Conservation (phyloP, 2,797 vertebrate genomes). For the Limnodromus scolopaceus region DNA sequence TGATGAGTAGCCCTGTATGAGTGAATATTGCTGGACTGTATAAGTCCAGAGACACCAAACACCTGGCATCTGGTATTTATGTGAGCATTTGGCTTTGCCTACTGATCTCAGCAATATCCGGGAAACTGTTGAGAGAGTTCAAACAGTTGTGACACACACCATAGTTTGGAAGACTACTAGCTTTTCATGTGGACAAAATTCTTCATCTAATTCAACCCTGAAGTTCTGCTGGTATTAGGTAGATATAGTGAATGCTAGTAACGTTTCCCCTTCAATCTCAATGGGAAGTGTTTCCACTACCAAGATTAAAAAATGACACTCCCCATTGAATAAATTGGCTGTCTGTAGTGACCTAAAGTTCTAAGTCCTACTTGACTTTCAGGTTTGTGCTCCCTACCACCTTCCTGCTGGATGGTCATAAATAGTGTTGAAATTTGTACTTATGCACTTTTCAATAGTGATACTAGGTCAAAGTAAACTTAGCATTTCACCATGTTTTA, state of each 20-base stretch:
- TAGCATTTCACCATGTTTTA: background rate
- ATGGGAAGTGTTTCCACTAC: background rate
- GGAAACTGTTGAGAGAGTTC: background rate
- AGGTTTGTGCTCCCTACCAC: background rate
- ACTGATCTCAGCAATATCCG: background rate
- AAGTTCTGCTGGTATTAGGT: background rate
- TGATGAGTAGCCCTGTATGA: background rate
- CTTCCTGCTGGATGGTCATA: background rate
- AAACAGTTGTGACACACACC: background rate
- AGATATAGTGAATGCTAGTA: background rate
- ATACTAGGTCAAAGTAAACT: background rate
- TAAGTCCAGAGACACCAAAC: background rate
- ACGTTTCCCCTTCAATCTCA: background rate
- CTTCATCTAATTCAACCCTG: background rate
- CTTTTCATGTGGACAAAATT: background rate
- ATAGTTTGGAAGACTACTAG: background rate
- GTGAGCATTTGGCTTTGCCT: background rate
- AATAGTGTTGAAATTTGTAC: background rate
- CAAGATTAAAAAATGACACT: background rate
- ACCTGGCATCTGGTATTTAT: background rate
- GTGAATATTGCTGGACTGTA: background rate
- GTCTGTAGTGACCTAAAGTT: background rate
- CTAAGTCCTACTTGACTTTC: background rate
- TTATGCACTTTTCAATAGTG: background rate
- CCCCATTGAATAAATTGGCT: background rate